A percentile compares a stretch with the other conserved stretches of the same genome.
phyloP scores from a whole-genome alignment of 1,140 invertebrate species.

The Apolygus lucorum region DNA sequence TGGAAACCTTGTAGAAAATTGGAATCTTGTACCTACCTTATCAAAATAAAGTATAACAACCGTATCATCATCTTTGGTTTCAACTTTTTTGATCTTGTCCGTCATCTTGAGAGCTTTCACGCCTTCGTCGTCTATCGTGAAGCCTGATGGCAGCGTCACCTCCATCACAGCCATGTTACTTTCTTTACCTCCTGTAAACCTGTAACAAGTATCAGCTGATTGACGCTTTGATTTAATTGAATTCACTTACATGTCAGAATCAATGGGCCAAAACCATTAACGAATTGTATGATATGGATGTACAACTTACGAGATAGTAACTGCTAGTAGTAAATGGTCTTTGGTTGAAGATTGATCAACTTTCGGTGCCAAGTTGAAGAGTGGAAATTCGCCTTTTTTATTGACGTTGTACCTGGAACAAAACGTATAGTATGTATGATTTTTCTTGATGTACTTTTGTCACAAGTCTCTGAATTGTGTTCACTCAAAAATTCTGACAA shows the following conservation, averaged over 20 bases:
- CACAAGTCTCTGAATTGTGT: too few species aligned
- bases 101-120: constrained; percentile 60
- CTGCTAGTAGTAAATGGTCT: constrained; percentile 76
- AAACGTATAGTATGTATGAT: too few species aligned
- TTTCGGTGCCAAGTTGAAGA: constrained; percentile 81
- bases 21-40: constrained; percentile 46
- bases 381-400: constrained; percentile 78
- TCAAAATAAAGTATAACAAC: constrained; percentile 81
- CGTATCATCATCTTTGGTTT: constrained; percentile 64
- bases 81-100: constrained; percentile 67
- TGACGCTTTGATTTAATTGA: too few species aligned
- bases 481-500: too few species aligned
- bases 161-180: constrained; percentile 89
- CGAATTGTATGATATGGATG: too few species aligned
- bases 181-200: constrained; percentile 39
- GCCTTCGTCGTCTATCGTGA: constrained; percentile 67
- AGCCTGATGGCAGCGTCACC: constrained; percentile 74
- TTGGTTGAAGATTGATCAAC: constrained; percentile 74
- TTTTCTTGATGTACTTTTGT: too few species aligned
- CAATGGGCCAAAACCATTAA: too few species aligned
- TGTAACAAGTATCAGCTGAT: neutral
- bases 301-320: constrained; percentile 57
- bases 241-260: too few species aligned
- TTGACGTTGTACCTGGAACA: constrained; percentile 76
- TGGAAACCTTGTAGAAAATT: too few species aligned